Base-by-base conservation (phyloP, 2,113 vertebrate species). In the Platysternon megacephalum region DNA sequence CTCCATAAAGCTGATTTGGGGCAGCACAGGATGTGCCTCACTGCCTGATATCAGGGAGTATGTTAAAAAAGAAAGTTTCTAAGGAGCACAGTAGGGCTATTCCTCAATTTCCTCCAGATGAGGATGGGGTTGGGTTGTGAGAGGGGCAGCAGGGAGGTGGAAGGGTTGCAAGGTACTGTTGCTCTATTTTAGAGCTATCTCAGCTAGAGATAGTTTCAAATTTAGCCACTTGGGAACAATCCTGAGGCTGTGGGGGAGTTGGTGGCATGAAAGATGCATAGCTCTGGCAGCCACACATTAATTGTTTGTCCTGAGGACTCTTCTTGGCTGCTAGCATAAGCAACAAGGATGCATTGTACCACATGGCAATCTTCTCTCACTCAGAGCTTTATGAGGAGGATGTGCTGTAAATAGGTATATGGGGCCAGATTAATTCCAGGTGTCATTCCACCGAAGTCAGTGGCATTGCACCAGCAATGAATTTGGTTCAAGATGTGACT, bases 371-470 rank as follows among this genome's bases (percentile, higher is more conserved):
- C 85, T 19, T 88, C 26, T 52, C 52, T 87, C 6, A 4, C 58
- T 79, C 58, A 83, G 42, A 87, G 81, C 35, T 90, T 96, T 83
- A 79, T 81, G 83, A 76, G 51, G 82, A 86, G 86, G 19, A 16
- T 86, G 94, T 96, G 74, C 56, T 61, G 21, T 42, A 89, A 53
- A 72, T 79, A 24, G 85, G 48, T 35, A 12, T 17, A 4, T 55
- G 84, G 53, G 49, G 24, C 16, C 84, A 65, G 52, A 79, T 92
- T 24, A 85, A 68, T 82, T 94, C 89, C 55, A 82, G 13, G 49
- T 94, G 32, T 94, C 91, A 35, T 93, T 95, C 79, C 80, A 92
- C 46, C 49, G 21, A 46, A 90, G 58, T 86, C 86, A 93, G 21
- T 32, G 91, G 94, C 93, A 65, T 61, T 92, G 91, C 68, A 88